Percentiles rank a stretch among this genome's conserved stretches.
Conservation (phyloP, 2,888 invertebrate genomes). For the Caenorhabditis zanzibari region DNA sequence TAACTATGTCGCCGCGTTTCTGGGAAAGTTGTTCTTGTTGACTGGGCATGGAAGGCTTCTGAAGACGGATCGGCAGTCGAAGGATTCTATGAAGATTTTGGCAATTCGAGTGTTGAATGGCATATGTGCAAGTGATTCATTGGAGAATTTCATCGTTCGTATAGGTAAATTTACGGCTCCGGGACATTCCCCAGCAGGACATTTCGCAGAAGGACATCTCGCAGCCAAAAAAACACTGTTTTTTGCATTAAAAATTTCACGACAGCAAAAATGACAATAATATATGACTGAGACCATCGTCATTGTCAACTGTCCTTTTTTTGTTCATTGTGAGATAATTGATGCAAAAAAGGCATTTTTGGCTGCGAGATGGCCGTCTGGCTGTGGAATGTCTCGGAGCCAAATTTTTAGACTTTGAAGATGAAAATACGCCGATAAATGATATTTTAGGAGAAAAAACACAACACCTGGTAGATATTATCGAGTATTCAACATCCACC, state of each 20-base stretch:
- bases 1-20: constrained; percentile 45
- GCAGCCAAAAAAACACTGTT: too few species aligned
- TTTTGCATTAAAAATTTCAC: too few species aligned
- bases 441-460: constrained; percentile 36
- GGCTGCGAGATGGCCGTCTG: too few species aligned
- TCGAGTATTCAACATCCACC: constrained; percentile 29
- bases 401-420: neutral
- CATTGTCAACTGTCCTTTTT: too few species aligned
- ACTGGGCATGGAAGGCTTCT: constrained; percentile 48
- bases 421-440: neutral
- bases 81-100: constrained; percentile 63
- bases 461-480: constrained; percentile 36
- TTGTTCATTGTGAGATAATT: too few species aligned
- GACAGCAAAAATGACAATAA: too few species aligned
- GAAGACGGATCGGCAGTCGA: constrained; percentile 55
- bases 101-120: constrained; percentile 56
- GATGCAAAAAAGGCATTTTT: too few species aligned
- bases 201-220: too few species aligned
- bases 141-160: constrained; percentile 9
- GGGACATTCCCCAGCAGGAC: too few species aligned
- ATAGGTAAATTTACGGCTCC: constrained; percentile 41
- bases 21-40: constrained; percentile 48
- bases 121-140: neutral
- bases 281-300: too few species aligned
- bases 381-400: too few species aligned